phyloP scores from a whole-genome alignment of 2,797 vertebrate genomes.

The Smutsia gigantea region DNA sequence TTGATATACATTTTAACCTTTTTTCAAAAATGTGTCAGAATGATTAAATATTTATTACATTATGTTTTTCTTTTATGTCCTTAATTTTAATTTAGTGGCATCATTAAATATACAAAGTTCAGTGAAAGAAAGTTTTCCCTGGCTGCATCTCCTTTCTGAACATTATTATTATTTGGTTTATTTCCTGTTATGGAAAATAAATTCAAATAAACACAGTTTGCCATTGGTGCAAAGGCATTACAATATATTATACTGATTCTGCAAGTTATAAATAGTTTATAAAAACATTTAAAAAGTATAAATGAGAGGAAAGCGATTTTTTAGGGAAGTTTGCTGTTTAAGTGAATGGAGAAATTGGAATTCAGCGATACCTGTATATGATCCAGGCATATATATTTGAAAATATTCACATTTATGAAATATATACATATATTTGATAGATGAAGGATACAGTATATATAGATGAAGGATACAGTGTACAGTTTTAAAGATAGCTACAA shows the following conservation, averaged over 20 bases:
- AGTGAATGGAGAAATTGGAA: neutral
- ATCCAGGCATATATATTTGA: too few species aligned
- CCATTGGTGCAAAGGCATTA: accelerated
- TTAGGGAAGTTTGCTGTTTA: neutral
- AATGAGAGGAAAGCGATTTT: neutral
- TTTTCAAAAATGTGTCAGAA: too few species aligned
- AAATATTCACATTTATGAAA: accelerated
- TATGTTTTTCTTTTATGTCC: neutral
- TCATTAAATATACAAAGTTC: neutral
- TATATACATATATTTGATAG: accelerated
- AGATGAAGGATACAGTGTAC: neutral
- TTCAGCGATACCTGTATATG: accelerated
- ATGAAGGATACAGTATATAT: neutral
- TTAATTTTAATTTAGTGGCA: neutral
- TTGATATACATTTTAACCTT: neutral
- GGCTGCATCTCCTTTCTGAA: neutral
- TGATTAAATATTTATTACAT: neutral
- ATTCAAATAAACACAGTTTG: too few species aligned
- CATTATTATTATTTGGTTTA: neutral
- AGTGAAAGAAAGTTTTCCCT: neutral
- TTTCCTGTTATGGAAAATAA: neutral
- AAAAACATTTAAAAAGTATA: neutral
- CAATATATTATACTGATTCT: accelerated
- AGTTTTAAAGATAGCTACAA: neutral
- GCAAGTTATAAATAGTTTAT: too few species aligned